A percentile compares a stretch with the other conserved stretches of the same genome.
These are phyloP conservation scores for Chrysemys picta DNA, from an alignment of 2,113 vertebrate species.

Conservation along the genomic window DNA sequence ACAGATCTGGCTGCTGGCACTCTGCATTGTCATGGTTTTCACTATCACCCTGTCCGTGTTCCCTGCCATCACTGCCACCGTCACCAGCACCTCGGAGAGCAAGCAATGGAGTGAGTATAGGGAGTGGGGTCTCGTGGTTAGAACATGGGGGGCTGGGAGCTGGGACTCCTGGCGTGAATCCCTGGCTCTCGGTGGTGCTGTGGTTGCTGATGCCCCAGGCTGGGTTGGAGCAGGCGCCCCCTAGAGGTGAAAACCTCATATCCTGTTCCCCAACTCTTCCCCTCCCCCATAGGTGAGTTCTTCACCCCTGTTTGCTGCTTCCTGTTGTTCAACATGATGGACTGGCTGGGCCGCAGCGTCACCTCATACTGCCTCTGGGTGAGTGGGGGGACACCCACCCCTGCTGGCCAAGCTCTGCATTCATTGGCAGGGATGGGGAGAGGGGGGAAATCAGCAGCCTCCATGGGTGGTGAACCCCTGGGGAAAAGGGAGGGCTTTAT, in stretches of 20 bases:
- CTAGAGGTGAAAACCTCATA: too few species aligned
- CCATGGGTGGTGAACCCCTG: not conserved
- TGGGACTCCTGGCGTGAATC: too few species aligned
- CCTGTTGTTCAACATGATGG: slow-evolving; percentile 86
- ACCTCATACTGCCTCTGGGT: slow-evolving; percentile 86
- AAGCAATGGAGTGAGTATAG: slow-evolving; percentile 82
- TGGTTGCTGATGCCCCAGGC: too few species aligned
- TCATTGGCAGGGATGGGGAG: not conserved
- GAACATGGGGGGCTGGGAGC: too few species aligned
- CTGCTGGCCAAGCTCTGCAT: not conserved
- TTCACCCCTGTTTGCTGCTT: slow-evolving; percentile 90
- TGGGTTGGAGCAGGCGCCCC: not conserved
- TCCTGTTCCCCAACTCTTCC: not conserved
- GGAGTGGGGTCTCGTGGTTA: not conserved
- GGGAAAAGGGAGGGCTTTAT: not conserved
- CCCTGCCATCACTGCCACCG: slow-evolving; percentile 87
- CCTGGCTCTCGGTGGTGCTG: not conserved
- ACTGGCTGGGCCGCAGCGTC: slow-evolving; percentile 85
- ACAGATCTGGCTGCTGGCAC: slow-evolving; percentile 89
- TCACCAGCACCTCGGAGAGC: slow-evolving; percentile 67
- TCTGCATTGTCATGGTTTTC: slow-evolving; percentile 88
- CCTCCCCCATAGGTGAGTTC: slow-evolving; percentile 75
- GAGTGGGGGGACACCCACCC: not conserved
- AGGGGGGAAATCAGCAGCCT: not conserved
- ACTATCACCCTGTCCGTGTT: slow-evolving; percentile 89